Percentiles rank a stretch among this genome's conserved stretches.
These are phyloP conservation scores for Epicampocera succincta DNA, from an alignment of 2,888 invertebrate genomes.

Conservation along the genomic window DNA sequence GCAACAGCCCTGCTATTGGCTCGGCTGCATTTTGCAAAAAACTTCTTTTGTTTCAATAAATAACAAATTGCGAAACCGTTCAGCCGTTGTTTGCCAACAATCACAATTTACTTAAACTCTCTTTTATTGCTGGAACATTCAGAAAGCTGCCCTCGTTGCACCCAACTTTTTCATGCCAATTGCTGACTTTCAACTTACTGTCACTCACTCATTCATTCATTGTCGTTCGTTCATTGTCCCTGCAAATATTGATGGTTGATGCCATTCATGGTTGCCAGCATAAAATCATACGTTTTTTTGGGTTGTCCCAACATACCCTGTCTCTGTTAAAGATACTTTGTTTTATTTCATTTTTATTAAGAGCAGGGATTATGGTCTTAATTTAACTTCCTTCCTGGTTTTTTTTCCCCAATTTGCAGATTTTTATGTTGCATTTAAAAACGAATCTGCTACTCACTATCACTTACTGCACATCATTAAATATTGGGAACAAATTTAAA, in stretches of 20 bases:
- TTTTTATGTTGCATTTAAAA: constrained; percentile 12
- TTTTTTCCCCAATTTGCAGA: neutral
- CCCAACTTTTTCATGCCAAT: neutral
- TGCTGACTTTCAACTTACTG: neutral
- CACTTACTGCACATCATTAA: constrained; percentile 41
- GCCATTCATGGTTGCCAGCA: neutral
- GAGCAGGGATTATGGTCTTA: constrained; percentile 5
- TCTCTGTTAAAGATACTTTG: neutral
- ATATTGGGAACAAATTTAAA: constrained; percentile 45
- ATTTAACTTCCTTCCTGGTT: neutral
- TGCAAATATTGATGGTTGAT: neutral
- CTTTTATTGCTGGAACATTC: too few species aligned
- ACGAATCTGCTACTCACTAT: constrained; percentile 11
- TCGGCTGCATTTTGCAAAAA: neutral
- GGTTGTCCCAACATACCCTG: neutral
- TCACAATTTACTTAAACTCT: neutral
- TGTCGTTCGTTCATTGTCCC: neutral
- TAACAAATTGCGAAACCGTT: neutral
- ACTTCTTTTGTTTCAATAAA: neutral
- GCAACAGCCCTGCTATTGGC: too few species aligned
- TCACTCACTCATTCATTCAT: neutral
- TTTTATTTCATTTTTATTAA: constrained; percentile 12
- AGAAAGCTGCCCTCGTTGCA: neutral
- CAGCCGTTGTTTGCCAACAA: neutral
- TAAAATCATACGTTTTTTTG: constrained; percentile 14